phyloP scores from a whole-genome alignment of 2,797 vertebrate genomes.

The Myotis vivesi region DNA sequence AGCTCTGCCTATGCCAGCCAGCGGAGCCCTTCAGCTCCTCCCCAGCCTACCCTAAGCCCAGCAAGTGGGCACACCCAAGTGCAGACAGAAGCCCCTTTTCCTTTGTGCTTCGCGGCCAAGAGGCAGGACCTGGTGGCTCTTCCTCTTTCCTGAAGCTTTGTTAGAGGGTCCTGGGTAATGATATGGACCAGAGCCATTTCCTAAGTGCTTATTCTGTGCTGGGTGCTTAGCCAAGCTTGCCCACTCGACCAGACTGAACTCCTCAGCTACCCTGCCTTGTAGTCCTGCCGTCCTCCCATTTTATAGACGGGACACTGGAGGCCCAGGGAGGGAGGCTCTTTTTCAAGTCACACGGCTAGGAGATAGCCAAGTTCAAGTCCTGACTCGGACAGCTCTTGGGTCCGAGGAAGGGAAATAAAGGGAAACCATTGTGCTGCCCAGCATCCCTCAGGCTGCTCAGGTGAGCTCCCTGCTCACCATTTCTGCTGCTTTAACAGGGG shows the following conservation, averaged over 20 bases:
- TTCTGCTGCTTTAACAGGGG: neutral
- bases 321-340: neutral
- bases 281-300: neutral
- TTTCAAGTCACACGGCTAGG: neutral
- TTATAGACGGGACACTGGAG: neutral
- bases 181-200: neutral
- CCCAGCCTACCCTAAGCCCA: neutral
- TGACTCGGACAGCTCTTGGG: neutral
- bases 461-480: neutral
- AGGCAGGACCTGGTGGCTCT: neutral
- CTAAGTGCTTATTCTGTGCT: neutral
- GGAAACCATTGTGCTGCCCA: neutral
- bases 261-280: neutral
- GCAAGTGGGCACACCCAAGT: neutral
- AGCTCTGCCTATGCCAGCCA: neutral
- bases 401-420: neutral
- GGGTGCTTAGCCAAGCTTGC: neutral
- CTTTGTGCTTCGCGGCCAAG: neutral
- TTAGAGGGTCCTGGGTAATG: neutral
- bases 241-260: rapidly evolving
- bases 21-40: neutral
- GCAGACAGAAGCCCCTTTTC: neutral
- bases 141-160: neutral
- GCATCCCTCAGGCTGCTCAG: neutral
- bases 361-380: neutral